Percentiles rank a stretch among this genome's conserved stretches.
Conservation (phyloP, 2,113 vertebrate genomes). For the Thamnophis sirtalis region DNA sequence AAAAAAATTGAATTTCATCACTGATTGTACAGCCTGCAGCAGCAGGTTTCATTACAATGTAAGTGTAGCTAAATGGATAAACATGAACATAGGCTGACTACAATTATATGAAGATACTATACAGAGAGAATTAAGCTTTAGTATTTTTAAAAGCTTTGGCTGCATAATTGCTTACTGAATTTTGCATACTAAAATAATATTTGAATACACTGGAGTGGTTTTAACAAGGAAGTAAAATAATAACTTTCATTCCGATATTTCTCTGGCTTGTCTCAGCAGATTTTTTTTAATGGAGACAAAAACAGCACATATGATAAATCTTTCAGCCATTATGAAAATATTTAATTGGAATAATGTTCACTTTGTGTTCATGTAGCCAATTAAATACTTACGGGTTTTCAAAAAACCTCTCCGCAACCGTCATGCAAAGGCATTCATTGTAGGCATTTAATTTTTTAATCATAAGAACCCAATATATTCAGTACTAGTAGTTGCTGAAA, state of each 20-base stretch:
- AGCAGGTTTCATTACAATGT: neutral
- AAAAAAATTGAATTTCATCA: too few relatives aligned
- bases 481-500: neutral
- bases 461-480: neutral
- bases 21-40: neutral
- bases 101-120: neutral
- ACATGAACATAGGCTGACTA: neutral
- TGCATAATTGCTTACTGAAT: neutral
- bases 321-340: neutral
- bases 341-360: neutral
- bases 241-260: neutral
- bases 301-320: neutral
- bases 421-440: neutral
- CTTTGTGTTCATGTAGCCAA: neutral
- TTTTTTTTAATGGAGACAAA: neutral
- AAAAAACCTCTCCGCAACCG: neutral
- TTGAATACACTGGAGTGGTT: neutral
- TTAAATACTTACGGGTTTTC: neutral
- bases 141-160: neutral
- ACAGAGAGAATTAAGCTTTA: neutral
- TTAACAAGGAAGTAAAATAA: neutral
- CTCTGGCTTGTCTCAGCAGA: neutral
- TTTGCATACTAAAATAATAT: neutral
- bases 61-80: neutral
- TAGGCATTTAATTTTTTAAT: neutral